These are phyloP conservation scores for Anarrhichthys ocellatus DNA, from an alignment of 2,113 vertebrate genomes.

Conservation along the genomic window DNA sequence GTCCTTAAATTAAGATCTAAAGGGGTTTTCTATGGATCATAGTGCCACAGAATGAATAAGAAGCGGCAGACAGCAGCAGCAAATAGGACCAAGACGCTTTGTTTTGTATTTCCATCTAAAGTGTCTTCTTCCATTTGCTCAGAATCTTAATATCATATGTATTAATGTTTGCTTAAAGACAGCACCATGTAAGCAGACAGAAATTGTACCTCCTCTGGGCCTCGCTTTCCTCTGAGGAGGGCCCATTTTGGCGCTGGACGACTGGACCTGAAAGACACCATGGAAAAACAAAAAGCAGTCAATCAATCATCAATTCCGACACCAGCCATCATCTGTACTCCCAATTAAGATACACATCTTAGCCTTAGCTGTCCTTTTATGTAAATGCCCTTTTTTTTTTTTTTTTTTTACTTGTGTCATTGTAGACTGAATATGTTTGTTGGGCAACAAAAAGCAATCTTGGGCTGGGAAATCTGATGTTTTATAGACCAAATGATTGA, in stretches of 20 bases:
- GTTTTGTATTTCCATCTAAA: not conserved
- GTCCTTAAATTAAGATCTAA: not conserved
- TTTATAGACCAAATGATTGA: not conserved
- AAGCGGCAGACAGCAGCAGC: not conserved
- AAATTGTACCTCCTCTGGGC: constrained; percentile 91
- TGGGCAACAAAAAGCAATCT: not conserved
- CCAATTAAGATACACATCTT: not conserved
- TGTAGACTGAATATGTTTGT: not conserved
- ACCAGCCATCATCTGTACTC: not conserved
- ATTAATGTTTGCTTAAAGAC: not conserved
- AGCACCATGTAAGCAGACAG: not conserved
- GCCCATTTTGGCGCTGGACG: constrained; percentile 95
- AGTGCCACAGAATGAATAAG: not conserved
- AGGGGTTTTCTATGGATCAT: not conserved
- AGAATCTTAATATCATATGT: not conserved
- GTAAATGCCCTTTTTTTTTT: not conserved
- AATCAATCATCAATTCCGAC: not conserved
- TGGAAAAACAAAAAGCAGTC: not conserved
- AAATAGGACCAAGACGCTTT: not conserved
- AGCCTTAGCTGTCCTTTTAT: not conserved
- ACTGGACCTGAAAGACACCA: constrained; percentile 87
- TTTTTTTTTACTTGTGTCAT: not conserved
- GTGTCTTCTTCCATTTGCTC: not conserved
- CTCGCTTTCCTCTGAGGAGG: constrained; percentile 93
- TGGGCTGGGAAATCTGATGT: not conserved